These are phyloP conservation scores for Drepana falcataria DNA, from an alignment of 2,888 invertebrate genomes.

Conservation along the genomic window DNA sequence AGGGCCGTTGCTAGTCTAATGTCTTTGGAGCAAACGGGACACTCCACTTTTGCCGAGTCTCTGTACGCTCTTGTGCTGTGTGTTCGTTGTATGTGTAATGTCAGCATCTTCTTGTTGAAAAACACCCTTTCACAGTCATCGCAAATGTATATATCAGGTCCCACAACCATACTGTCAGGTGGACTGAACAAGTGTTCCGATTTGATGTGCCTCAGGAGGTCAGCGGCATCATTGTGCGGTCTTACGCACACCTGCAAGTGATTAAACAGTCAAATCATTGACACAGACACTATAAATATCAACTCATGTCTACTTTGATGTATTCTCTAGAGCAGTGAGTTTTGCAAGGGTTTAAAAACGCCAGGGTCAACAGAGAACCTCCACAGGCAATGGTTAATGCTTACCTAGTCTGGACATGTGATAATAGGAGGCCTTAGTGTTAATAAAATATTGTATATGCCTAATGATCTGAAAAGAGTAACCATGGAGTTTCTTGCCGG, in stretches of 20 bases:
- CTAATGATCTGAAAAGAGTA: too few species aligned
- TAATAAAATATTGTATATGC: too few species aligned
- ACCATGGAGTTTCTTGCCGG: too few species aligned
- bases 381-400: too few species aligned
- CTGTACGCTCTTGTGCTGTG: conserved; percentile 10
- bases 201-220: conserved; percentile 37
- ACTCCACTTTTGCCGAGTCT: conserved; percentile 9
- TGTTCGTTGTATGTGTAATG: conserved; percentile 25
- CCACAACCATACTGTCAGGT: conserved; percentile 27
- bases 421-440: too few species aligned
- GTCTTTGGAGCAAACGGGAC: conserved; percentile 35
- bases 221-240: conserved; percentile 6
- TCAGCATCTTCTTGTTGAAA: conserved; percentile 46
- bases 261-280: neutral
- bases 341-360: too few species aligned
- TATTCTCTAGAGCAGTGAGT: too few species aligned
- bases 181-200: conserved; percentile 38
- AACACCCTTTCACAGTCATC: conserved; percentile 39
- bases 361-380: too few species aligned
- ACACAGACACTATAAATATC: neutral
- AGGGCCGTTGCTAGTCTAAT: neutral
- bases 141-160: conserved; percentile 48
- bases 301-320: neutral
- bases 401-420: too few species aligned
- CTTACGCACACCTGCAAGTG: conserved; percentile 44